A percentile compares a stretch with the other conserved stretches of the same genome.
These are phyloP conservation scores for Palythoa heliodiscus DNA, from an alignment of 92 coral and sea anemone species.

Conservation along the genomic window DNA sequence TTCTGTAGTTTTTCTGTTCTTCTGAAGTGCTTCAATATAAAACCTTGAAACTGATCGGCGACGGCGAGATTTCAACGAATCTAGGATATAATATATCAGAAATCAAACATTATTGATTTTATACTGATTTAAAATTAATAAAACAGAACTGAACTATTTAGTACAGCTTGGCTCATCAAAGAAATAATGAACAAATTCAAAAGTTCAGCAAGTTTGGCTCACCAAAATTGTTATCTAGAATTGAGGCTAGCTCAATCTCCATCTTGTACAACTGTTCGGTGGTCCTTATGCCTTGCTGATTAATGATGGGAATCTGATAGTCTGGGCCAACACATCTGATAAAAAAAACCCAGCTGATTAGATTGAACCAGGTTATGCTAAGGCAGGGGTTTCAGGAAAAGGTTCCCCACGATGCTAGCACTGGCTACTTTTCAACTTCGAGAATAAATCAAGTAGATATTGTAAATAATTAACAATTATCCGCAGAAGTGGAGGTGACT, in stretches of 20 bases:
- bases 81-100: neutral
- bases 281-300: constrained; percentile 43
- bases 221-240: constrained; percentile 43
- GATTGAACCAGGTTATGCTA: neutral
- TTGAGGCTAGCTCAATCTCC: constrained; percentile 56
- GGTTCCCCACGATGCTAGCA: too few species aligned
- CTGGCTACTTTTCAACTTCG: too few species aligned
- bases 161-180: neutral
- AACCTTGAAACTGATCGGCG: constrained; percentile 66
- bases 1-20: neutral
- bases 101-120: neutral
- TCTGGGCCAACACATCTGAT: constrained; percentile 63
- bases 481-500: too few species aligned
- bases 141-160: too few species aligned
- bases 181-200: neutral
- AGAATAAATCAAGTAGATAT: too few species aligned
- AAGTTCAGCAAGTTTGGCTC: neutral
- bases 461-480: too few species aligned
- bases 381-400: too few species aligned
- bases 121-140: neutral
- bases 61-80: constrained; percentile 39
- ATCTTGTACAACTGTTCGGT: constrained; percentile 38
- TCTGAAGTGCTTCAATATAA: constrained; percentile 67
- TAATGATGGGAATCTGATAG: constrained; percentile 64
- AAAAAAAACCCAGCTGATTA: neutral